Conservation (phyloP, 2,797 vertebrate genomes). For the Luscinia megarhynchos region DNA sequence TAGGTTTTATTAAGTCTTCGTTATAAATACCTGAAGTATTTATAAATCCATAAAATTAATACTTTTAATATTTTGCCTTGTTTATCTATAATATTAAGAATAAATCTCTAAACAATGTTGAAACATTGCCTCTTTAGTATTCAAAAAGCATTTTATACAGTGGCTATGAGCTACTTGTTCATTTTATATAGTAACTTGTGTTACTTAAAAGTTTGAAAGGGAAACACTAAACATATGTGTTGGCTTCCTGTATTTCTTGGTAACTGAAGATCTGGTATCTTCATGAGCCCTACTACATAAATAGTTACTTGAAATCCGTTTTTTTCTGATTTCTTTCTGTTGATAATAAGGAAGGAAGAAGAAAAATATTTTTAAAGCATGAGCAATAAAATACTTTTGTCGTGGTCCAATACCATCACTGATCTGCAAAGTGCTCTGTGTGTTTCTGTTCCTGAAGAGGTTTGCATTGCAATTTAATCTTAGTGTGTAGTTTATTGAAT, state of each 20-base stretch:
- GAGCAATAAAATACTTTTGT: background rate
- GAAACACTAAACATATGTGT: background rate
- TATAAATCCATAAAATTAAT: background rate
- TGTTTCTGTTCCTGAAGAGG: background rate
- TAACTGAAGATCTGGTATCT: background rate
- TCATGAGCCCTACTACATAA: background rate
- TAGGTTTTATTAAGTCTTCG: background rate
- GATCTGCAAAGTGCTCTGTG: background rate
- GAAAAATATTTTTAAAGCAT: background rate
- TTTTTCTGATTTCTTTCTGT: background rate
- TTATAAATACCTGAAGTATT: background rate
- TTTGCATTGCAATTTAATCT: background rate
- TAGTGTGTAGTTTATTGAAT: background rate
- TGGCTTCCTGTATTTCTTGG: background rate
- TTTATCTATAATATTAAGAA: background rate
- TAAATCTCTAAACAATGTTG: background rate
- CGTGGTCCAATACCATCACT: background rate
- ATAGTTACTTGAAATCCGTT: background rate
- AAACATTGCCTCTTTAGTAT: background rate
- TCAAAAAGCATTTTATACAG: background rate
- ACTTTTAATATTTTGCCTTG: background rate
- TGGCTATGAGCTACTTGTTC: background rate
- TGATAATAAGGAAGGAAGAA: background rate
- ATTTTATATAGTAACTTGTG: background rate
- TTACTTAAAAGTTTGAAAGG: background rate